Conservation (phyloP, 2,888 invertebrate genomes). For the Panzeria rudis region DNA sequence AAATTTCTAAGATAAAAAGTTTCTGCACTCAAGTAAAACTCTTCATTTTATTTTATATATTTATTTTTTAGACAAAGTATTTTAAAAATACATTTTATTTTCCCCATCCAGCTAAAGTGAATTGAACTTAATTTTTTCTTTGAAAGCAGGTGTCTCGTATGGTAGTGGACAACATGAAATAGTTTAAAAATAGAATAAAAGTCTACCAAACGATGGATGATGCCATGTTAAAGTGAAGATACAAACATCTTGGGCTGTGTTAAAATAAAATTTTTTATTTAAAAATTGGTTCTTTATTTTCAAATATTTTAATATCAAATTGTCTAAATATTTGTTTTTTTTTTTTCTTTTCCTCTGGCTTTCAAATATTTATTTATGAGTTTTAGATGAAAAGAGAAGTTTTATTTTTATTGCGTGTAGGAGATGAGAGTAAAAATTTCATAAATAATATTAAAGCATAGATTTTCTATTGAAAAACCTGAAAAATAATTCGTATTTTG, state of each 20-base stretch:
- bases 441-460: too few relatives aligned
- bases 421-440: too few relatives aligned
- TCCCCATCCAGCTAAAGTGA: background rate
- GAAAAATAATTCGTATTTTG: too few relatives aligned
- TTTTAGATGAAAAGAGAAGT: background rate
- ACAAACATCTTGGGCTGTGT: slow-evolving; percentile 6
- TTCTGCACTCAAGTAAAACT: too few relatives aligned
- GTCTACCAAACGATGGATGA: background rate
- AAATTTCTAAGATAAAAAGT: too few relatives aligned
- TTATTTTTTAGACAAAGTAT: too few relatives aligned
- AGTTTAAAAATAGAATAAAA: slow-evolving; percentile 5
- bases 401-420: background rate
- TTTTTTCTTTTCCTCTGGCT: background rate
- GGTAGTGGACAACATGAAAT: slow-evolving; percentile 12
- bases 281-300: background rate
- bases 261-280: background rate
- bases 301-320: slow-evolving; percentile 11
- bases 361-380: background rate
- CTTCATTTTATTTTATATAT: too few relatives aligned
- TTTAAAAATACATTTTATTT: too few relatives aligned
- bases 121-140: background rate
- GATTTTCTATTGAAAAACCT: too few relatives aligned
- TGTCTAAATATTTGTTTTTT: background rate
- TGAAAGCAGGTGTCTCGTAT: background rate
- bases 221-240: background rate